Base-by-base conservation (phyloP, 2,113 vertebrate species). In the Pelusios castaneus region DNA sequence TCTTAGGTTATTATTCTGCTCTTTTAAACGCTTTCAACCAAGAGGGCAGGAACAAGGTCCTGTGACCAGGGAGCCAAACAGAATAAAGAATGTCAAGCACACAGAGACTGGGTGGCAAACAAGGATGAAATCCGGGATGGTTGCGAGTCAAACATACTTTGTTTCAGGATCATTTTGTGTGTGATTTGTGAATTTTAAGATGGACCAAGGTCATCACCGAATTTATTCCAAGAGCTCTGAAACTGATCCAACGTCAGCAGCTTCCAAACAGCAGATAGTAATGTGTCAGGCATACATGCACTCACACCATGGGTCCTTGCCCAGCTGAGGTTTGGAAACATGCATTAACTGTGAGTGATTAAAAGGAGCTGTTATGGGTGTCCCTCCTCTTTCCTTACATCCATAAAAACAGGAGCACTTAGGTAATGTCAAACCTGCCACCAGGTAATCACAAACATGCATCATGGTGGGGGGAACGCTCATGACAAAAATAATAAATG, bases 271-370 rank as follows among this genome's bases (percentile, higher is more conserved):
- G 83, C 77, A 0, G 24, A 82, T 67, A 85, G 92, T 2, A 14
- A 58, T 63, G 76, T 0, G 6, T 77, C 93, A 34, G 6, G 73
- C 78, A 82, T n/a, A 45, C 9, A 34, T 17, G 13, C 94, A 84
- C 84, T 55, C 22, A 24, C 19, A 13, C 49, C 78, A 34, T 90
- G 43, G 52, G 31, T 84, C 79, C 90, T 90, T 93, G 38, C 84
- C 1, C 10, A 22, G n/a, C 41, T 9, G 6, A 24, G 73, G 89
- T 38, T 24, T 34, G 6, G 11, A 8, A 22, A 56, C 54, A 12
- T 3, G 11, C 41, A 52, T 1, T 10, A 80, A 83, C 87, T 58
- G 1, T 67, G 80, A 87, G 55, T 85, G 17, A 73, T 73, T 41
- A 24, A 41, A 41, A 41, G 70, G 21, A 25, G 22, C 70, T 55